Evolutionary conservation across 2,797 vertebrate species (phyloP).

Genomic region (Sandelia bainsii): DNA sequence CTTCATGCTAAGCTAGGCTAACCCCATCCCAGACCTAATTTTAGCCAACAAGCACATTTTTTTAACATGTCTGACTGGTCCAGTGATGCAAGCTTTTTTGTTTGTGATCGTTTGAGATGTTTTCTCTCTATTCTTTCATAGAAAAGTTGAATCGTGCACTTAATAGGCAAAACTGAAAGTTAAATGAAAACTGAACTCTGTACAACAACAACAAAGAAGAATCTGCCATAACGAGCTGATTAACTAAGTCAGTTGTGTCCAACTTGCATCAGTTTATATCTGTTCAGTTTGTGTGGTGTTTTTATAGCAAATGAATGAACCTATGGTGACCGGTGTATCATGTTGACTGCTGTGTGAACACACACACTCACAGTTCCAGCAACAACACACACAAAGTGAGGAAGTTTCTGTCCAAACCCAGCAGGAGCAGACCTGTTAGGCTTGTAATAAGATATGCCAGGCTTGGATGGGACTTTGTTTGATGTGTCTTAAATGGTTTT

Average conservation of each 20-base stretch:
- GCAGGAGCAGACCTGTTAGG: slow-evolving; percentile 26
- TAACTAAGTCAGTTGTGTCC: not conserved
- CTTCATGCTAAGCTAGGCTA: not conserved
- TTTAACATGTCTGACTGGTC: slow-evolving; percentile 3
- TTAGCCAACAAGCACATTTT: not conserved
- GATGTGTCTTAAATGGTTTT: slow-evolving; percentile 18
- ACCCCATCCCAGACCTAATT: no score
- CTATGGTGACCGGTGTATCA: not conserved
- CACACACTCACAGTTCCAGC: slow-evolving; percentile 17
- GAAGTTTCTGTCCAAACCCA: slow-evolving; percentile 15
- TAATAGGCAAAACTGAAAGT: not conserved
- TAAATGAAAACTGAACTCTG: not conserved
- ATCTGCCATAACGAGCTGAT: slow-evolving; percentile 1
- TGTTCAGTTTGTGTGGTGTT: slow-evolving; percentile 13
- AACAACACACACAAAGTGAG: slow-evolving; percentile 21
- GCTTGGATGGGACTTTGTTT: slow-evolving; percentile 11
- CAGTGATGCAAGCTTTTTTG: no score
- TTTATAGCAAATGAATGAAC: slow-evolving; percentile 24
- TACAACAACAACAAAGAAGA: not conserved
- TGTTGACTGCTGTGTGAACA: slow-evolving; percentile 23
- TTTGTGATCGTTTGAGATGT: not conserved
- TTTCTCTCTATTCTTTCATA: not conserved
- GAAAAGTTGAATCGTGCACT: slow-evolving; percentile 3
- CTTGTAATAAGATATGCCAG: not conserved
- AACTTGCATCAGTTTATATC: not conserved